Evolutionary conservation across 2,797 vertebrate species (phyloP), one percentile per base, ranked within the genome.

Genomic region (Aplochiton taeniatus): DNA sequence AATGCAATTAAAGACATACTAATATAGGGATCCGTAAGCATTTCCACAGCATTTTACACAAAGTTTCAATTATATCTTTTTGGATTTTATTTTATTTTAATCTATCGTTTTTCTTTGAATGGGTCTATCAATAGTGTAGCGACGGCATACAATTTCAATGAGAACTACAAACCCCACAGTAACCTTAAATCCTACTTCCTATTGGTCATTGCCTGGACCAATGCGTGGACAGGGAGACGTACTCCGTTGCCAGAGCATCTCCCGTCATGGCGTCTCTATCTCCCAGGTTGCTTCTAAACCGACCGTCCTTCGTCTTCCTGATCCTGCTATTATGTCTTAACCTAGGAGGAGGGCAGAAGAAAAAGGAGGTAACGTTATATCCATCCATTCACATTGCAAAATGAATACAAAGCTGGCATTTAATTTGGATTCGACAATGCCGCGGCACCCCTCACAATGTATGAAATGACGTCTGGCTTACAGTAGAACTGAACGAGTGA

Each of bases 331-430:
- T 91, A 56, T 91, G 86, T 73, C 76, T 90, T 61, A 88, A 91
- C 4, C 78, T 77, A 11, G 92, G 91, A 43, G 92, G 89, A 77
- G 88, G 91, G 46, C 92, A 94, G 58, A 93, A 93, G 83, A 94
- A 94, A 65, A 94, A 94, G 63, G 93, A 94, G 92, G 92, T 94
- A 92, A 78, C 0, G 42, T 9, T 1, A 13, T 20, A 1, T 56
- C 13, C 1, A 1, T 2, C 1, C 18, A 4, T 16, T 19, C 44
- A 0, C 5, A 4, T 0, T 47, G 52, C 12, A 14, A n/a, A 51
- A 51, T 51, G 12, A 14, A 51, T 51, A 51, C 14, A 5, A 14
- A n/a, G 13, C 49, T 13, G 10, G 4, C 13, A 14, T 51, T 51
- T 51, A 31, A 31, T 31, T 31, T 31, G 31, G 31, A 31, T 31